Evolutionary conservation across 2,797 vertebrate genomes (phyloP).

Genomic region (Clarias laeviceps): DNA sequence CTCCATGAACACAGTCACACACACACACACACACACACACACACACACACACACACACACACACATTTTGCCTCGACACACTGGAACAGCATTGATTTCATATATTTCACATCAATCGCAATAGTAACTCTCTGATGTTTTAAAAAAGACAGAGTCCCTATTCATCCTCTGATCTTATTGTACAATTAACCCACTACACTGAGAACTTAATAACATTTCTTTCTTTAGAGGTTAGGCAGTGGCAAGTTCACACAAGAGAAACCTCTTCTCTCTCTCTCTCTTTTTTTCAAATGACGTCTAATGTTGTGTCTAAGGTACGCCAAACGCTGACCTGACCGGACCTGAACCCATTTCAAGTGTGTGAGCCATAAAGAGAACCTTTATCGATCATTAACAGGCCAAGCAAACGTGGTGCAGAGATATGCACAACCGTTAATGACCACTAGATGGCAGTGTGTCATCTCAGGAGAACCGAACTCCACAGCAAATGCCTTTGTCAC

Average conservation of each 20-base stretch:
- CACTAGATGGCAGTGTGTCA: conserved; percentile 55
- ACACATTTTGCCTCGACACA: background rate
- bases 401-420: background rate
- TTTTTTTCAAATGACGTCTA: conserved; percentile 11
- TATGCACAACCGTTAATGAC: background rate
- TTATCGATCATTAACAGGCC: background rate
- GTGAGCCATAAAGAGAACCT: background rate
- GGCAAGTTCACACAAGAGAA: conserved; percentile 11
- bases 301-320: conserved; percentile 7
- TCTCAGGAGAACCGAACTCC: conserved; percentile 6
- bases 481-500: background rate
- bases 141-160: background rate
- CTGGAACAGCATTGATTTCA: background rate
- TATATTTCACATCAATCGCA: background rate
- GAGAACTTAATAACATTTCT: conserved; percentile 27
- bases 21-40: conserved; percentile 1
- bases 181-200: conserved; percentile 19
- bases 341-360: conserved; percentile 21
- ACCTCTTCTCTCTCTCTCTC: background rate
- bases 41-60: background rate
- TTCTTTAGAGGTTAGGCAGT: conserved; percentile 13
- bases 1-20: background rate
- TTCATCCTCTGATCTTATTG: conserved; percentile 29
- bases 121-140: background rate
- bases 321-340: conserved; percentile 30